Base-by-base conservation (phyloP, 1,140 invertebrate genomes). In the Mizuhopecten yessoensis region DNA sequence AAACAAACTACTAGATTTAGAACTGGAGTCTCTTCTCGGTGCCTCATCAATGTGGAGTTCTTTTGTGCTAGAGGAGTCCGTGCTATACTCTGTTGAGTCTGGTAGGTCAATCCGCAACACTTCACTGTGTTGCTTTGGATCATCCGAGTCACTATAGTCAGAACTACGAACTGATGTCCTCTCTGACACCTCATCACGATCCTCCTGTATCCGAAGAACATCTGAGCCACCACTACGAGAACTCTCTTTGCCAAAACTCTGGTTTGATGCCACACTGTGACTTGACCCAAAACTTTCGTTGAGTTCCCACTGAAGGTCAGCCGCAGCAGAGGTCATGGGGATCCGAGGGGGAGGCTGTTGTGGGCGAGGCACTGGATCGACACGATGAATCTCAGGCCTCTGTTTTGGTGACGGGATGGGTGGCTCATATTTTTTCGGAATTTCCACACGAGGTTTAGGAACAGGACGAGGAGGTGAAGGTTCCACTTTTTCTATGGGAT, bases 341-440 rank as follows among this genome's bases (percentile, higher is more conserved):
- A 94, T 88, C 33, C 91, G 92, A 10, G 93, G 93, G 3, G 94
- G 94, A 17, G 93, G 92, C 49, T 89, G 75, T 36, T 93, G 91
- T 5, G 92, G 89, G 17, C 94, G 75, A n/a, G 90, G 90, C 13
- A 93, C 95, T 23, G 95, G 95, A 89, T 96, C 95, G 33, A 95
- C 95, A 88, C 95, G 91, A 86, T 94, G 94, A 86, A 92, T 92
- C 86, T 92, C 92, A 20, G 92, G 91, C 36, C 88, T 39, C 34
- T 88, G 57, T 75, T 75, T 75, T 29, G 57, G 57, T n/a, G 57
- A 75, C 7, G 57, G 57, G 57, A 75, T n/a, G 57, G 57, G 57
- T 75, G 57, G 57, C 23, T 75, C 57, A 75, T 75, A 75, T 75
- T 75, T 75, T 75, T 75, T 75, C 3, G 57, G 57, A 75, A 75